phyloP scores from a whole-genome alignment of 2,797 vertebrate genomes.

The Poecilia gillii region DNA sequence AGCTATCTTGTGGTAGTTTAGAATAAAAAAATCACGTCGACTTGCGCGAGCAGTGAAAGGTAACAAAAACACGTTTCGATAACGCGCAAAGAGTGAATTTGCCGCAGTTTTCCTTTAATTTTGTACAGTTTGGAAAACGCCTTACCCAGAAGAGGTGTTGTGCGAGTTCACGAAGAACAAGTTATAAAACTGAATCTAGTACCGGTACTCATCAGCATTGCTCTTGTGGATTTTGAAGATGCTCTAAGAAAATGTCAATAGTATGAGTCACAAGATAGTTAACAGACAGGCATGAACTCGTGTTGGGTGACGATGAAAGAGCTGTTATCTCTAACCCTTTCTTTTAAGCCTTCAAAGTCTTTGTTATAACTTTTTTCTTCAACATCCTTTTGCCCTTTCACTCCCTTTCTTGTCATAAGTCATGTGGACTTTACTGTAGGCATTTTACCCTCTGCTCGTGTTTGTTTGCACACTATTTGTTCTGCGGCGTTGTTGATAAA shows the following conservation, averaged over 20 bases:
- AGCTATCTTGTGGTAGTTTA: constrained; percentile 5
- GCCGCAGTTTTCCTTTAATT: neutral
- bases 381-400: constrained; percentile 23
- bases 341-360: constrained; percentile 22
- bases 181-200: neutral
- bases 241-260: constrained; percentile 33
- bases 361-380: constrained; percentile 19
- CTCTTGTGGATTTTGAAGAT: constrained; percentile 21
- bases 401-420: constrained; percentile 27
- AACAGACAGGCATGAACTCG: constrained; percentile 20
- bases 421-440: constrained; percentile 45
- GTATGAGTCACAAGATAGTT: constrained; percentile 32
- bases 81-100: neutral
- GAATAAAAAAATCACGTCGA: constrained; percentile 10
- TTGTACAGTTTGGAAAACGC: neutral
- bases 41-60: constrained; percentile 15
- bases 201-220: constrained; percentile 6
- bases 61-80: neutral
- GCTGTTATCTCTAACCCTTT: constrained; percentile 33
- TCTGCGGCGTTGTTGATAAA: constrained; percentile 62
- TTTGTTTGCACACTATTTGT: constrained; percentile 44
- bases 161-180: neutral
- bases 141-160: neutral
- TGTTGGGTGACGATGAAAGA: constrained; percentile 36
- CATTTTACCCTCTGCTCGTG: constrained; percentile 34